Base-by-base conservation (phyloP, 1,140 invertebrate genomes). In the Drosophila sproati region DNA sequence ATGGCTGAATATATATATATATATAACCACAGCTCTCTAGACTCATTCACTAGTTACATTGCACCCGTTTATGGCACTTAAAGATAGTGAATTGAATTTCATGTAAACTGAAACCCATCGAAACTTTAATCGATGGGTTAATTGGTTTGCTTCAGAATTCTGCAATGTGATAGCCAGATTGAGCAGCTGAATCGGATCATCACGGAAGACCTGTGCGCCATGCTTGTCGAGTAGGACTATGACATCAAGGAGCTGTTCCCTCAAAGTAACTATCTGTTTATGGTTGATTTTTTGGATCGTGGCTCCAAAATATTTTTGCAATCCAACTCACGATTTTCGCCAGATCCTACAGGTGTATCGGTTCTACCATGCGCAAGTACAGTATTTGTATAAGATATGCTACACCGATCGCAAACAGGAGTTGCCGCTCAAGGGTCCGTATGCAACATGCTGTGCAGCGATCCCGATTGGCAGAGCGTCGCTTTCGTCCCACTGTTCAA, bases 301-400 rank as follows among this genome's bases (percentile, higher is more conserved):
- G 99, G 99, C 91, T 98, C 99, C 10, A 98, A 99, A 95, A 99
- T 99, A 77, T 99, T 99, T 94, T 94, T 99, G 80, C 78, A 99
- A 99, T 94, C 99, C 99, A 80, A 99, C 99, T 93, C 98, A 99
- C 90, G 98, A 99, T 93, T 98, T 97, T 51, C 94, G 99, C 87
- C 99, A 99, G 94, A 99, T 99, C 60, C 99, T 99, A 48, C 99
- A 99, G 94, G 98, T 99, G 8, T 99, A 99, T 94, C 99, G 99
- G 8, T 99, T 99, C 94, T 99, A 99, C 93, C 99, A 99, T 93
- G 99, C 99, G 94, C 78, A 99, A 99, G 94, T 99, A 99, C 98
- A 99, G 93, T 99, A 98, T 3, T 95, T 99, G 56, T 99, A 99
- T 94, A 98, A 99, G 94, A 99, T 99, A 87, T 95, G 99, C 81